A percentile compares a stretch with the other conserved stretches of the same genome.
These are phyloP conservation scores for Archips crataeganus DNA, from an alignment of 2,888 invertebrate genomes.

Conservation along the genomic window DNA sequence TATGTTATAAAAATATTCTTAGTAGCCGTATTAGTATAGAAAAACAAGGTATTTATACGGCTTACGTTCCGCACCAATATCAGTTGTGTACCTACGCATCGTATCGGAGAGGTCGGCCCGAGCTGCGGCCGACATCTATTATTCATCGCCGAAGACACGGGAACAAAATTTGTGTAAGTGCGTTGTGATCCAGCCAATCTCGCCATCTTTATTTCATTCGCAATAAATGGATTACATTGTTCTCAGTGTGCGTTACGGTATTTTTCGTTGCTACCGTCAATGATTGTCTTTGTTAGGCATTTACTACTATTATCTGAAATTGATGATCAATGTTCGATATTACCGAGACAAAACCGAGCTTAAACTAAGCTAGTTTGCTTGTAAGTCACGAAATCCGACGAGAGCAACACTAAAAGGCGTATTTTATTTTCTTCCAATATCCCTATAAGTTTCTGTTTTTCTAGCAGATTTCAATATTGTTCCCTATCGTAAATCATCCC, in stretches of 20 bases:
- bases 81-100: slow-evolving; percentile 49
- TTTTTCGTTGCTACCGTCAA: slow-evolving; percentile 63
- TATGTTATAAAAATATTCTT: neutral
- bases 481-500: slow-evolving; percentile 35
- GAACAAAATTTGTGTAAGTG: slow-evolving; percentile 84
- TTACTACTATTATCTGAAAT: slow-evolving; percentile 42
- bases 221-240: slow-evolving; percentile 81
- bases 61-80: slow-evolving; percentile 33
- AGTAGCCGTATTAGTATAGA: slow-evolving; percentile 17
- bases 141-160: slow-evolving; percentile 81
- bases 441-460: slow-evolving; percentile 23
- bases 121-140: slow-evolving; percentile 73
- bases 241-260: slow-evolving; percentile 71
- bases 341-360: neutral
- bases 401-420: slow-evolving; percentile 7
- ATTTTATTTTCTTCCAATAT: slow-evolving; percentile 23
- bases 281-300: slow-evolving; percentile 53
- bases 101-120: slow-evolving; percentile 59
- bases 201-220: slow-evolving; percentile 81
- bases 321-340: slow-evolving; percentile 1
- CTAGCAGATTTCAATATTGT: slow-evolving; percentile 32
- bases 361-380: neutral
- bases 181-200: slow-evolving; percentile 82
- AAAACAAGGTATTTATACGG: slow-evolving; percentile 30
- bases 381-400: neutral